Evolutionary conservation across 2,888 invertebrate species (phyloP), one percentile per base, ranked within the genome.

Genomic region (Dryocosmus kuriphilus): DNA sequence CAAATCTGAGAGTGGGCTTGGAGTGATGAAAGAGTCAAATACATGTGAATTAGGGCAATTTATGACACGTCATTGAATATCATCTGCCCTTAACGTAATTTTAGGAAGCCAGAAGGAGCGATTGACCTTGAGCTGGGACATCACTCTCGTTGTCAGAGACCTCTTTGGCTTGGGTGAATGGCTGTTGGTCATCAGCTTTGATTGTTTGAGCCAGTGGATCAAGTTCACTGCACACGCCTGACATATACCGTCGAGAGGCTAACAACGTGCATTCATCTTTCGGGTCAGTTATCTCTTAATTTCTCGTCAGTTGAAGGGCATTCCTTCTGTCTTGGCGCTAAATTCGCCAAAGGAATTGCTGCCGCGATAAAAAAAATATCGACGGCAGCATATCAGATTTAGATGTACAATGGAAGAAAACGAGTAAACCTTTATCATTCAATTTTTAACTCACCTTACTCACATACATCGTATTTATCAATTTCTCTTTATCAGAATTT

Each of bases 61-160:
- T 16, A 16, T 16, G 16, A 16, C 16, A 41, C 16, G 11, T 16
- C 16, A 16, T 16, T 16, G 41, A 41, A 41, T 41, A 41, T 4
- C 41, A 41, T 41, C 16, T 41, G 16, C 41, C 41, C 41, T 16
- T 41, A 41, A 41, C 41, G 41, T 16, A 79, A 82, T 81, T 84
- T 84, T 82, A 82, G 83, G 83, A 80, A 84, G 82, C 80, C 79
- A 80, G 75, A 76, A 82, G 78, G 79, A 80, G 83, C 83, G 83
- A 83, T 79, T 82, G 84, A 84, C 85, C 85, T 84, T 82, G 83
- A 83, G 82, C 24, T 65, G 76, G 81, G 80, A 81, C 75, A 81
- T 78, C 77, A 79, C 81, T 80, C 82, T 79, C 77, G 81, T 80
- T 84, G 82, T 82, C 84, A 79, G 80, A 83, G 82, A 82, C 79